phyloP scores from a whole-genome alignment of 2,113 vertebrate species.

The Leucoraja erinaceus region DNA sequence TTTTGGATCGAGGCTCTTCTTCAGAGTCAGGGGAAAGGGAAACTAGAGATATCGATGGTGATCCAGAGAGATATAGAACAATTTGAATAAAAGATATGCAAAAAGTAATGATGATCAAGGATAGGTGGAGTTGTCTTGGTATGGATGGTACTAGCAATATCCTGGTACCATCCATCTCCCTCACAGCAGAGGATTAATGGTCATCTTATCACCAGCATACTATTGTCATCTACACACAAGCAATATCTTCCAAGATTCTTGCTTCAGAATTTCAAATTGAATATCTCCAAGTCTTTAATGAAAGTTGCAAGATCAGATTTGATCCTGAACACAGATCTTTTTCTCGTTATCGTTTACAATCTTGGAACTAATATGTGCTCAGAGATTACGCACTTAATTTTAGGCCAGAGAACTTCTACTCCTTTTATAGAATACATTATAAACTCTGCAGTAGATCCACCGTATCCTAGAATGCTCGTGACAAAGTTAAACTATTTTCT shows the following conservation, averaged over 20 bases:
- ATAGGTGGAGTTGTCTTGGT: background rate
- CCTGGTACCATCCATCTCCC: background rate
- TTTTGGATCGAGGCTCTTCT: no score
- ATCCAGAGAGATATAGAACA: no score
- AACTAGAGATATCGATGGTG: no score
- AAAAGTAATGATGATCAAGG: no score
- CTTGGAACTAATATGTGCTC: background rate
- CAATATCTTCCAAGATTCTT: background rate
- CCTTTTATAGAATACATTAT: background rate
- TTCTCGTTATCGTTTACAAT: background rate
- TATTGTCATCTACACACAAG: background rate
- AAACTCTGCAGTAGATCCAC: background rate
- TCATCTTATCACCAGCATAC: background rate
- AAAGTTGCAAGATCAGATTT: background rate
- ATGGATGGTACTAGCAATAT: no score
- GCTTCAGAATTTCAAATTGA: background rate
- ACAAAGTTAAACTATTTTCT: background rate
- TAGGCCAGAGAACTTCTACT: background rate
- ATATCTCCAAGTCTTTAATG: background rate
- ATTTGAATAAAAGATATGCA: no score
- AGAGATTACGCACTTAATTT: background rate
- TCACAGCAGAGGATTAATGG: background rate
- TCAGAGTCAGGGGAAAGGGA: no score
- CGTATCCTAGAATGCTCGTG: background rate
- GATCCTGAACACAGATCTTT: background rate